Base-by-base conservation (phyloP, 2,113 vertebrate genomes). In the Balaenoptera acutorostrata region DNA sequence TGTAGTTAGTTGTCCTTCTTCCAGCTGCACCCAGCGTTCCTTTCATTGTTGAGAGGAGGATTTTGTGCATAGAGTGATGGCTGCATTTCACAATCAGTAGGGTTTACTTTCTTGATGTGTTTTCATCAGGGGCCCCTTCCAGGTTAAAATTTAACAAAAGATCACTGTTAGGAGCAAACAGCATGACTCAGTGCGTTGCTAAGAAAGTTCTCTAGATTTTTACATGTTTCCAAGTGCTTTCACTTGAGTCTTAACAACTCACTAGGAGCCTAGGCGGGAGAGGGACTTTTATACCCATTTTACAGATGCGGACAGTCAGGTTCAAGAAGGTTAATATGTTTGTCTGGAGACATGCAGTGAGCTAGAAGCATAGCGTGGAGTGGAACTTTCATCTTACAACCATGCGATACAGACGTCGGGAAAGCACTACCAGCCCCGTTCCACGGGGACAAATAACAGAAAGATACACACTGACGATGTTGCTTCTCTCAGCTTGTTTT, bases 31-130 rank as follows among this genome's bases (percentile, higher is more conserved):
- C 44, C 41, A 29, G 55, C 5, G 46, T 18, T 59, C 90, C 17
- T 17, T 6, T 9, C 0, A 0, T 10, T 4, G 21, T 13, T 0
- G 14, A 4, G 1, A 12, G 64, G 72, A 3, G 7, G 52, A 1
- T 27, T 20, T 64, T 52, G 36, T 59, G 41, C 52, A 0, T 1
- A 12, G 55, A n/a, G n/a, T 15, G 36, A 36, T 15, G 1, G 11
- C 11, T 49, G n/a, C 4, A 0, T 59, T 55, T 66, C 36, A 2
- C 14, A 20, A 0, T 20, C 4, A 17, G 49, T 18, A 17, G 55
- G 8, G 31, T 15, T 71, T 17, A 21, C 29, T 36, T 39, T 55
- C 55, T 41, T 23, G 8, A 23, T 39, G 57, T 23, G 29, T 57
- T 49, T 36, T 69, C 46, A 14, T 49, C 61, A 25, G 52, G 63